Evolutionary conservation across 2,888 invertebrate species (phyloP), one percentile per base, ranked within the genome.

Genomic region (Meliscaeva auricollis): DNA sequence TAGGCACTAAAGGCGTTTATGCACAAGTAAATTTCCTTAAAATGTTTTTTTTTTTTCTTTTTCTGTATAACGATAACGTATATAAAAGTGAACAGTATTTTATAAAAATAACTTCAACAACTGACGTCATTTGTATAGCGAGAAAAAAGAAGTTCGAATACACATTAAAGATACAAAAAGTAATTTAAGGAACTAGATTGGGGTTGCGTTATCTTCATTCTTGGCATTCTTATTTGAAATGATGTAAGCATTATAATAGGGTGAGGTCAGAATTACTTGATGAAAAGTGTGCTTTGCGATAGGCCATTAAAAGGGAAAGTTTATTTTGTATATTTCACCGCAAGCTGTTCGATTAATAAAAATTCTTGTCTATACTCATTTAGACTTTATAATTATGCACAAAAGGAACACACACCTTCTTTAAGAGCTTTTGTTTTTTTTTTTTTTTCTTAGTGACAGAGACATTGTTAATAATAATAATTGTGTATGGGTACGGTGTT

Each of bases 71-170:
- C 22, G 26, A 13, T 32, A 60, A 54, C 15, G 22, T 38, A 41
- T 58, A 46, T 44, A 30, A 35, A 58, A 22, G 8, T 52, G 32
- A 73, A 66, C 44, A 48, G 1, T 17, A 48, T 62, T 62, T 62
- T 46, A 20, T 35, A 73, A 82, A 82, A 82, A 77, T 68, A 82
- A 60, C 35, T 56, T 38, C 46, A 32, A 38, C 11, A 11, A 60
- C 68, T 82, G 73, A 73, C 77, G 68, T 82, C 82, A 77, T 58
- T 44, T 20, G 20, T 56, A 38, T 38, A 20, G 20, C 17, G 20
- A 58, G 32, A 7, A 32, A 7, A 32, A 32, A 56, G 32, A 58
- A 35, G 20, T 38, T 58, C 35, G 26, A 26, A 26, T 38, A 38
- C 35, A 38, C 38, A 38, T 38, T 38, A 9, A 8, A 32, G 0